Base-by-base conservation (phyloP, 2,113 vertebrate genomes). In the Siphamia tubifer region DNA sequence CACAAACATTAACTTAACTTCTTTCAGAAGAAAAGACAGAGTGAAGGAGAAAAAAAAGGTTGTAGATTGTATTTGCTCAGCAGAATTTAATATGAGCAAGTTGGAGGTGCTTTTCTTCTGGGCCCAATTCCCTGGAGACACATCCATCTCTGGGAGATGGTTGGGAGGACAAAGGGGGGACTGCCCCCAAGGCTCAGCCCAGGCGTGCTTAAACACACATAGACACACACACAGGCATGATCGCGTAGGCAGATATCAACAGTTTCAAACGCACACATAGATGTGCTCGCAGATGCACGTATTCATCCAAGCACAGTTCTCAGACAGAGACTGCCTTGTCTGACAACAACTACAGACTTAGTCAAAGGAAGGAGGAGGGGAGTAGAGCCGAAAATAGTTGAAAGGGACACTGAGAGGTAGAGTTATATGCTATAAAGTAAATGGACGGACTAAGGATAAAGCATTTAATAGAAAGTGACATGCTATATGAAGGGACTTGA, bases 71-170 rank as follows among this genome's bases (percentile, higher is more conserved):
- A 90, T 92, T 92, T 91, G 90, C 89, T 89, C 89, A 91, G 90
- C 91, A 92, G 86, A 92, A 92, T 92, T 89, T 90, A 91, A 90
- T 92, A 89, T 90, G 88, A 87, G 80, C 28, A 43, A 85, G 80
- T 77, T 85, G 65, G 86, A 84, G 85, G 87, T 88, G 86, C 88
- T 91, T 90, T 89, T 90, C 85, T 90, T 88, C 74, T 76, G 77
- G 58, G 77, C 77, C 79, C 78, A 81, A 87, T 80, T 85, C 92
- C 87, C 91, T 79, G 68, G 90, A 91, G 90, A 90, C 87, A 86
- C 89, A 92, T 92, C 89, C 90, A 91, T 92, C 91, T 92, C 85
- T 73, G 65, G 68, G 85, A 85, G 82, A 87, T 86, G 87, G 83
- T 71, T 56, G 79, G 81, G 88, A 87, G 84, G 91, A 91, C 90